Evolutionary conservation across 2,113 vertebrate species (phyloP), one percentile per base, ranked within the genome.

Genomic region (Maccullochella peelii): DNA sequence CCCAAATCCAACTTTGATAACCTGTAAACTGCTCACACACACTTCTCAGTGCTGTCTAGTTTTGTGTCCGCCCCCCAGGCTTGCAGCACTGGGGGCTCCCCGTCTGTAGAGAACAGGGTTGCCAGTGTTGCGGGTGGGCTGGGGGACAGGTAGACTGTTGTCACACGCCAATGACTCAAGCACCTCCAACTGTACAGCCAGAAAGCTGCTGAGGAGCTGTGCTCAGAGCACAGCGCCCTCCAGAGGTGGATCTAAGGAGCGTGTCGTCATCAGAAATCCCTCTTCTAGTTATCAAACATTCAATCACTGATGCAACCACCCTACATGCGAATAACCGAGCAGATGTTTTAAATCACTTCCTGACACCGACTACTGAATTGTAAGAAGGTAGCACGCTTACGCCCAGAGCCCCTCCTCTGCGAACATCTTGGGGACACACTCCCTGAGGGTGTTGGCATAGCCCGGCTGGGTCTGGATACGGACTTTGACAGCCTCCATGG

Each of bases 121-220:
- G 91, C 77, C 92, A 79, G 86, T 90, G 81, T 20, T 84, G 88
- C 91, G 27, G 42, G 52, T 86, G 86, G 94, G 94, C 97, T 93
- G 96, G 86, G 16, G 92, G 95, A 96, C 96, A 97, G 97, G 97
- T 97, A 61, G 96, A 95, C 91, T 97, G 83, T 40, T 99, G 95
- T 98, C 85, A 97, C 97, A 98, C 96, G 95, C 97, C 97, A 98
- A 99, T 98, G 97, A 98, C 97, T 98, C 97, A 99, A 97, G 97
- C 97, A 98, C 96, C 97, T 97, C 96, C 86, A 95, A 98, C 96
- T 87, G 89, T 97, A 96, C 97, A 99, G 97, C 96, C 95, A 79
- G 79, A 73, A 97, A 97, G 97, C 97, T 98, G 97, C 95, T 81
- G 96, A 95, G 21, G 93, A 93, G 84, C 88, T 90, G 87, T 83